phyloP scores from a whole-genome alignment of 2,888 invertebrate genomes.

The Acleris emargana region DNA sequence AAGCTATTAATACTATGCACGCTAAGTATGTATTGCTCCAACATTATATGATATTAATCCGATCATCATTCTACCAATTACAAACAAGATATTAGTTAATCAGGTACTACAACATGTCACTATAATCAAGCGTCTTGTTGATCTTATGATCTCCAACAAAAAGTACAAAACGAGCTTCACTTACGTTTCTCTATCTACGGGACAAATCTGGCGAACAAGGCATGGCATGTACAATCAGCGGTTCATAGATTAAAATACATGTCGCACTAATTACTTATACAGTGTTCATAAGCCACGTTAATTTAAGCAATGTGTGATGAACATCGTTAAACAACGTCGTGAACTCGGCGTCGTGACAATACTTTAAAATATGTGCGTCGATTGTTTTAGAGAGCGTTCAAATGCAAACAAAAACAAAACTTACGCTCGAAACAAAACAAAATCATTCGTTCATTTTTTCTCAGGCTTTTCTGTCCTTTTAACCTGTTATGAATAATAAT shows the following conservation, averaged over 20 bases:
- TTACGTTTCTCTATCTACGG: background rate
- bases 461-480: conserved; percentile 4
- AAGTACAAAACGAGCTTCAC: no score
- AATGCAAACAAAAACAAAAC: conserved; percentile 31
- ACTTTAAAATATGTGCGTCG: conserved; percentile 25
- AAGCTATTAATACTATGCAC: conserved; percentile 8
- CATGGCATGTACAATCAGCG: conserved; percentile 3
- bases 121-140: no score
- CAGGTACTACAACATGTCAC: no score
- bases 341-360: conserved; percentile 46
- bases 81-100: background rate
- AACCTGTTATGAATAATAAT: conserved; percentile 6
- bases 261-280: conserved; percentile 61
- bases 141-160: no score
- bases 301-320: conserved; percentile 64
- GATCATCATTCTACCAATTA: conserved; percentile 8
- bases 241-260: conserved; percentile 40
- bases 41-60: background rate
- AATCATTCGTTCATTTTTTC: conserved; percentile 5
- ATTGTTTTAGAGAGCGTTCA: conserved; percentile 23
- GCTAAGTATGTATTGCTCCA: background rate
- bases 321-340: conserved; percentile 68
- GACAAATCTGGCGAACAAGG: background rate
- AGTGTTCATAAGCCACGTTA: conserved; percentile 55
- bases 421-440: conserved; percentile 8